phyloP scores from a whole-genome alignment of 2,888 invertebrate species.

The Papilio demoleus region DNA sequence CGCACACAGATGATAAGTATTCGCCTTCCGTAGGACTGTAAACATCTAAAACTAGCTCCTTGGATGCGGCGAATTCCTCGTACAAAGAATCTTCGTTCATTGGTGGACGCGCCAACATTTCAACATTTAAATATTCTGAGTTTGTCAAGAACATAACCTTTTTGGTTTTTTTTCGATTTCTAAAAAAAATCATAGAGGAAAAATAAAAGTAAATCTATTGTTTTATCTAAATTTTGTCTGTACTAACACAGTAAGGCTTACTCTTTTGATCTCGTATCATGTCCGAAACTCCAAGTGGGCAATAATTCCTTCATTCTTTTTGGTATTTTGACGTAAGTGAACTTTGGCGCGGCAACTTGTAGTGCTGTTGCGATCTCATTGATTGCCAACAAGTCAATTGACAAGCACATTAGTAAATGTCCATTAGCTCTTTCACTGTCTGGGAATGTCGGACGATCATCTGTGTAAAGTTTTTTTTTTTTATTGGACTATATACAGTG shows the following conservation, averaged over 20 bases:
- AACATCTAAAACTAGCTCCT: conserved; percentile 59
- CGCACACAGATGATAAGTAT: conserved; percentile 46
- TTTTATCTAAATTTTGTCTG: not conserved
- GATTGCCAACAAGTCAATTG: conserved; percentile 53
- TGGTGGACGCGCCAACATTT: conserved; percentile 54
- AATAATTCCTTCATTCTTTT: conserved; percentile 42
- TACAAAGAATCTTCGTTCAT: conserved; percentile 57
- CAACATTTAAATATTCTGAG: conserved; percentile 47
- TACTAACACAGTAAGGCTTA: conserved; percentile 3
- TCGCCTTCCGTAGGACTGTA: conserved; percentile 53
- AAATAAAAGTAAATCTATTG: too few relatives aligned
- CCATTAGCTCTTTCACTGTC: conserved; percentile 54
- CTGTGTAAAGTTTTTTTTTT: conserved; percentile 44
- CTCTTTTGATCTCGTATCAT: conserved; percentile 21
- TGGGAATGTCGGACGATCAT: conserved; percentile 52
- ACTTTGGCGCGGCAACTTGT: conserved; percentile 47
- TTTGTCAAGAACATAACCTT: conserved; percentile 48
- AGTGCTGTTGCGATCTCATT: conserved; percentile 53
- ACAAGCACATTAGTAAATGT: conserved; percentile 61
- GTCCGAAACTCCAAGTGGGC: conserved; percentile 48
- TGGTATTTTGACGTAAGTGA: conserved; percentile 53
- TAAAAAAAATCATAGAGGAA: too few relatives aligned
- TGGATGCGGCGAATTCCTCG: conserved; percentile 30
- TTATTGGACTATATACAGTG: too few relatives aligned
- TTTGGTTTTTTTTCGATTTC: conserved; percentile 46